Evolutionary conservation across 2,888 invertebrate species (phyloP), one percentile per base, ranked within the genome.

Genomic region (Hemicrepidius hirtus): DNA sequence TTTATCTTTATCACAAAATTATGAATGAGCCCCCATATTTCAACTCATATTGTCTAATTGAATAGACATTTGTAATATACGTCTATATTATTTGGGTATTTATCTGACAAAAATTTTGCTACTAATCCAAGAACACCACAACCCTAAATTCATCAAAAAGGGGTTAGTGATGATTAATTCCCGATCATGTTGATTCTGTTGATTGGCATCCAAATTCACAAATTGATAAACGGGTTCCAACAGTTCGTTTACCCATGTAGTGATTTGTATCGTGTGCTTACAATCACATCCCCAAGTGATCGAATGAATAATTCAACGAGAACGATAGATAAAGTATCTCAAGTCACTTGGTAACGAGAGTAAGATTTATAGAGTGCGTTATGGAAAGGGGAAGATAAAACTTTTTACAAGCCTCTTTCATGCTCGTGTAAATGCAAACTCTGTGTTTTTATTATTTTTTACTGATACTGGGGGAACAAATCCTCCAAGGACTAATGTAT

Each of bases 291-390:
- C 16, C 53, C 9, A 28, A 53, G 24, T 53, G 53, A 53, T 53
- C 53, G 53, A 18, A 53, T 53, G 53, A 53, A 53, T 53, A 53
- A 53, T 53, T 53, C 53, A 53, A 53, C 21, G 16, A 28, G 53
- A 28, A 6, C 46, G 46, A 46, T 46, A 24, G 53, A 53, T 53
- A 53, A 53, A 28, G 53, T 53, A 53, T 13, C 24, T 53, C 3
- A 3, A 28, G 12, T 12, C 12, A 13, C 10, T n/a, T 13, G 18
- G 53, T 28, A 53, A 53, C 53, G 53, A 53, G 32, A 53, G 53
- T 16, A 28, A 53, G 53, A 53, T 53, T 53, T 53, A 53, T 53
- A 28, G 24, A 9, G 3, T 3, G 16, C n/a, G 16, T 53, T 53
- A 53, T 53, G 28, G 20, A 18, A 28, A 3, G n/a, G n/a, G n/a